Evolutionary conservation across 2,797 vertebrate species (phyloP), one percentile per base, ranked within the genome.

Genomic region (Hipposideros larvatus): DNA sequence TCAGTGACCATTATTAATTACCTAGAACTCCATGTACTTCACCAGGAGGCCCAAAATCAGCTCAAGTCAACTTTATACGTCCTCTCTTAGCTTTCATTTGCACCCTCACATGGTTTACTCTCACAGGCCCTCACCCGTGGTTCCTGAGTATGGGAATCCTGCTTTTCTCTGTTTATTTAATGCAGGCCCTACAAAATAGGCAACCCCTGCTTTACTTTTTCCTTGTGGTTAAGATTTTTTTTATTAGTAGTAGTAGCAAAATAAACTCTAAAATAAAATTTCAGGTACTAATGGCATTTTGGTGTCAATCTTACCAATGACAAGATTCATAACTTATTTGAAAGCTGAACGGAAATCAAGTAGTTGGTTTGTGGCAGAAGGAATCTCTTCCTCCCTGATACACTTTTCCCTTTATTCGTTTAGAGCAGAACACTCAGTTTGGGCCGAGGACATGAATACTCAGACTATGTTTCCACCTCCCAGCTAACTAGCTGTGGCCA

Each of bases 1-100:
- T 95, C 78, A 95, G 89, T 63, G 88, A 90, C 90, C 88, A 59
- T 63, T 95, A 91, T 90, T 93, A 91, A 51, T 87, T 85, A 90
- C 82, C 73, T 66, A 90, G 66, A 95, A 89, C 51, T 51, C 71
- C 11, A 61, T 7, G 34, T 13, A 89, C 70, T 92, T 65, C 61
- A 59, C 1, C 37, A 37, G 37, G 24, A 75, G 13, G 70, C 51
- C 75, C 74, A 18, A 46, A 28, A 57, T 53, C 61, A 89, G 83
- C 74, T 34, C 13, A 63, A 59, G 48, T 55, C 88, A 34, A 55
- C 9, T 37, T 73, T 57, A 4, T 4, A 65, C 0, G 0, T 18
- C n/a, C 63, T 84, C 37, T 91, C 68, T n/a, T 28, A 77, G 63
- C 78, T 48, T 77, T 61, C 7, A 14, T 53, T 28, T 2, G 11